A percentile compares a stretch with the other conserved stretches of the same genome.
Evolutionary conservation across 92 coral and sea anemone genomes (phyloP).

Genomic region (Porites lobata): DNA sequence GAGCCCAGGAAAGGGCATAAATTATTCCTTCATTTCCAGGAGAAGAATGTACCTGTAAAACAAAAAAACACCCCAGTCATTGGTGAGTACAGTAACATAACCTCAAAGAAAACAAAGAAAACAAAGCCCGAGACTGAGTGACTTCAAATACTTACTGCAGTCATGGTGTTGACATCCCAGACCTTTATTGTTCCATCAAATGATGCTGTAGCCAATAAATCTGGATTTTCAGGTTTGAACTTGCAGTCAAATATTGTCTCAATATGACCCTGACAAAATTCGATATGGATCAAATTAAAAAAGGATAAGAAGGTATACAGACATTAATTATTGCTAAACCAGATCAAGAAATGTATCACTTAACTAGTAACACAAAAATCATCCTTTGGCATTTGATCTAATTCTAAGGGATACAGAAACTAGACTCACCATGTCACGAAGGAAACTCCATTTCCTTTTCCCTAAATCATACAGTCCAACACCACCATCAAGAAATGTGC

Average conservation of each 20-base stretch:
- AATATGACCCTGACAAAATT: constrained; percentile 82
- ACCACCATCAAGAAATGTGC: constrained; percentile 97
- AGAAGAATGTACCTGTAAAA: constrained; percentile 83
- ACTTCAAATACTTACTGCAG: constrained; percentile 79
- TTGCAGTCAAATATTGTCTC: constrained; percentile 99
- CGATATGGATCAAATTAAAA: background rate
- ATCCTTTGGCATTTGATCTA: background rate
- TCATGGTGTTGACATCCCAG: constrained; percentile 98
- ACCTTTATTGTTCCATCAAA: constrained; percentile 99
- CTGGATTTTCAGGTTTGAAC: constrained; percentile 94
- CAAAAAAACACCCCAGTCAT: background rate
- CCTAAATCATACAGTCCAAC: constrained; percentile 95
- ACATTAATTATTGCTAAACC: no score
- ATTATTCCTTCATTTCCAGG: constrained; percentile 99
- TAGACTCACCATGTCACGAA: constrained; percentile 89
- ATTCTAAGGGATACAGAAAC: no score
- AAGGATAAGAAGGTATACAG: no score
- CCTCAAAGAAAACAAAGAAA: background rate
- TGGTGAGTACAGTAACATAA: no score
- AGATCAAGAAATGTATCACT: no score
- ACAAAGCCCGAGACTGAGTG: background rate
- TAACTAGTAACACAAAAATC: background rate
- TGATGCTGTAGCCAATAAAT: constrained; percentile 95
- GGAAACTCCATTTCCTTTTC: constrained; percentile 92
- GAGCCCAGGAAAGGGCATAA: constrained; percentile 98